These are phyloP conservation scores for Drosophila baimaii DNA, from an alignment of 1,140 invertebrate genomes.

Conservation along the genomic window DNA sequence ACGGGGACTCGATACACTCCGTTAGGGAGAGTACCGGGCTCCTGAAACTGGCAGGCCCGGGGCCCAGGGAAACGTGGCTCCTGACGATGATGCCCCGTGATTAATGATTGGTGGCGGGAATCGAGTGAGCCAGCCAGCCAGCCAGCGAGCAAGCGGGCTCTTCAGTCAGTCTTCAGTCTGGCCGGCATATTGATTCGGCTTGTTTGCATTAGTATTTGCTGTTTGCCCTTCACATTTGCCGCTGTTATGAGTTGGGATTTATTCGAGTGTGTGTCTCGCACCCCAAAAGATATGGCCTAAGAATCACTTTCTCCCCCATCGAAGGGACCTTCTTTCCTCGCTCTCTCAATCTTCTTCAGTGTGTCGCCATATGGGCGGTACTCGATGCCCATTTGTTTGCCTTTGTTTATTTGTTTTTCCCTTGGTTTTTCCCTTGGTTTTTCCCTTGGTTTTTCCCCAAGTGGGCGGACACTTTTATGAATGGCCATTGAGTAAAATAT, in stretches of 20 bases:
- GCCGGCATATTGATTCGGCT: conserved; percentile 64
- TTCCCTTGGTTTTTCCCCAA: conserved; percentile 17
- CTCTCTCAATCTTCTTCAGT: conserved; percentile 22
- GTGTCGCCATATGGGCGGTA: conserved; percentile 66
- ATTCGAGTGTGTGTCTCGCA: conserved; percentile 51
- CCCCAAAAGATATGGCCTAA: conserved; percentile 19
- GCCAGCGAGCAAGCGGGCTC: conserved; percentile 8
- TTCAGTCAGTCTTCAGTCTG: conserved; percentile 49
- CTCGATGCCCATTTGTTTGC: conserved; percentile 74
- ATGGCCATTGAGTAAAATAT: conserved; percentile 74
- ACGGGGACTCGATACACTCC: conserved; percentile 57
- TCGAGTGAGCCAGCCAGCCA: conserved; percentile 3
- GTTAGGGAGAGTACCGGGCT: conserved; percentile 2
- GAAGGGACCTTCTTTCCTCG: conserved; percentile 6
- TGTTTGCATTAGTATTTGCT: conserved; percentile 73
- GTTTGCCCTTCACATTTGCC: conserved; percentile 71
- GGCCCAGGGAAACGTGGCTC: conserved; percentile 30
- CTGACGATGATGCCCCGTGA: conserved; percentile 74
- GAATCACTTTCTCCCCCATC: conserved; percentile 42
- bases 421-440: conserved; percentile 39
- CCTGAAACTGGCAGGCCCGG: conserved; percentile 19
- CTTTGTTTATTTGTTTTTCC: conserved; percentile 66
- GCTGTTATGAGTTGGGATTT: conserved; percentile 63
- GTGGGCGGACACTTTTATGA: conserved; percentile 49
- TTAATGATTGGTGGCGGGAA: conserved; percentile 70